Conservation (phyloP, 2,797 vertebrate genomes). For the Sebastiscus albofasciatus region DNA sequence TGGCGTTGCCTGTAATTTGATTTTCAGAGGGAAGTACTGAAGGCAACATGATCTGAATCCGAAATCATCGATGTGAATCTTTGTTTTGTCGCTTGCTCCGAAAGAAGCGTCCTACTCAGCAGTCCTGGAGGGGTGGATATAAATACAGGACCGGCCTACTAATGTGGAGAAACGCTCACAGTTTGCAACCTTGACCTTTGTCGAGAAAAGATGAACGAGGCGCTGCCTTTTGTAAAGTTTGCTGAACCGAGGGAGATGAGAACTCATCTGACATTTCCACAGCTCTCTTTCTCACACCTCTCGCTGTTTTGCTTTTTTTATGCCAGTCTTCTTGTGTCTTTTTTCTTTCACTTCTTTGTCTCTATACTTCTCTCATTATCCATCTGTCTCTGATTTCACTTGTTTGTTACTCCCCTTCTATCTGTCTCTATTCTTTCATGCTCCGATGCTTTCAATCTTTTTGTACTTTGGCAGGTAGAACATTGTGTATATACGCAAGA, state of each 20-base stretch:
- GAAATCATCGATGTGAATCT: conserved; percentile 14
- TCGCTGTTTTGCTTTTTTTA: background rate
- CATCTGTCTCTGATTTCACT: background rate
- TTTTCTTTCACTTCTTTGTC: background rate
- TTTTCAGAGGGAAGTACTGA: conserved; percentile 26
- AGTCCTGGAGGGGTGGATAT: background rate
- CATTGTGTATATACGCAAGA: too few species aligned
- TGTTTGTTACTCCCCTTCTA: background rate
- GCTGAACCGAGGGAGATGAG: background rate
- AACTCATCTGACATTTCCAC: conserved; percentile 23
- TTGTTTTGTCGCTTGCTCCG: background rate
- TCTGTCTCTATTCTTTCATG: background rate
- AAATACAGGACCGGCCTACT: background rate
- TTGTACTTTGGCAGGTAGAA: background rate
- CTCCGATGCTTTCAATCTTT: background rate
- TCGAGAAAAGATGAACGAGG: background rate
- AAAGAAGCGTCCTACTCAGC: background rate
- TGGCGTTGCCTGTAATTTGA: conserved; percentile 47
- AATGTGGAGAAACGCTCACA: background rate
- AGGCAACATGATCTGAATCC: conserved; percentile 28
- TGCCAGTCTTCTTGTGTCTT: background rate
- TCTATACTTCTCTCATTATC: too few species aligned
- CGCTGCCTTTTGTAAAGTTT: background rate
- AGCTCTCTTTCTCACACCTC: background rate
- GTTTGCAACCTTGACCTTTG: conserved; percentile 48